Conservation (phyloP, 2,113 vertebrate genomes). For the Drymodes brunneopygia region DNA sequence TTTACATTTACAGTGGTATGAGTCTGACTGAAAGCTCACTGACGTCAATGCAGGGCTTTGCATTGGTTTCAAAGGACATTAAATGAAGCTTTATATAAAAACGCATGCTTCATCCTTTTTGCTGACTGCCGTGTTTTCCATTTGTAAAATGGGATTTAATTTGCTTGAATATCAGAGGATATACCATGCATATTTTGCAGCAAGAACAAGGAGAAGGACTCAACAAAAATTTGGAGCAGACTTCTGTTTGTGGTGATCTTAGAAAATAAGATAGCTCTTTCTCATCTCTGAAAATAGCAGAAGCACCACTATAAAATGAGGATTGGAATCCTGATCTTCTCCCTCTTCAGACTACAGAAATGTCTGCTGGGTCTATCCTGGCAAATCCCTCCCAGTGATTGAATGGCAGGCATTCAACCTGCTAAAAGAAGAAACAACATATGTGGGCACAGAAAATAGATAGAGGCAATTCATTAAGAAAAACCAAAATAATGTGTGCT, state of each 20-base stretch:
- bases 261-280: background rate
- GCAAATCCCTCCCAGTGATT: background rate
- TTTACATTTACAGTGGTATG: slow-evolving; percentile 22
- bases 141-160: background rate
- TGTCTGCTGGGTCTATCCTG: background rate
- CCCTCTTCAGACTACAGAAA: background rate
- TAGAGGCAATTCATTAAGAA: background rate
- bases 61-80: slow-evolving; percentile 25
- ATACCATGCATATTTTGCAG: background rate
- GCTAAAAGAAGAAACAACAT: background rate
- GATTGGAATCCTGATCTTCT: background rate
- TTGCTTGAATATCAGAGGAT: background rate
- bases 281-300: background rate
- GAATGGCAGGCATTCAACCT: background rate
- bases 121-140: background rate
- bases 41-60: slow-evolving; percentile 35
- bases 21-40: slow-evolving; percentile 15
- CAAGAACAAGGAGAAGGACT: background rate
- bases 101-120: background rate
- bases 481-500: background rate
- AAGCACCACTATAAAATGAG: background rate
- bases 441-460: background rate
- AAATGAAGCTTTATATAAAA: slow-evolving; percentile 23
- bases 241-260: background rate
- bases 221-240: background rate